Percentiles rank a stretch among this genome's conserved stretches.
Conservation (phyloP, 2,797 vertebrate genomes). For the Hipposideros larvatus region DNA sequence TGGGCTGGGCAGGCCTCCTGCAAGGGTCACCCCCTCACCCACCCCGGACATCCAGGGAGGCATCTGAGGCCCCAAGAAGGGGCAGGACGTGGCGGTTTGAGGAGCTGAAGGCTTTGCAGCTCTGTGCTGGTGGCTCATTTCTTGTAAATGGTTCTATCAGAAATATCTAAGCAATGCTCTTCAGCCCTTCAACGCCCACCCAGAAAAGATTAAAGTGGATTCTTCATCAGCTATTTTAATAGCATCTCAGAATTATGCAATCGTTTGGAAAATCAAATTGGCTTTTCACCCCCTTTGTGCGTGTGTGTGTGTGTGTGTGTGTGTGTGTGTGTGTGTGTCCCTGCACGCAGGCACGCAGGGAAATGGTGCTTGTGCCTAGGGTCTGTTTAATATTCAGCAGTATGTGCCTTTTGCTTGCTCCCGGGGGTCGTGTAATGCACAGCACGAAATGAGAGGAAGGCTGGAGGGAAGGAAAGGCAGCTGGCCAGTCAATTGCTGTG, state of each 20-base stretch:
- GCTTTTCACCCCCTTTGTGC: neutral
- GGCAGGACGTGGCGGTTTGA: neutral
- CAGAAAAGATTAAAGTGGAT: slow-evolving; percentile 71
- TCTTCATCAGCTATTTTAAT: slow-evolving; percentile 77
- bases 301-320: neutral
- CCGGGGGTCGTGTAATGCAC: neutral
- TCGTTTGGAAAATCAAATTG: slow-evolving; percentile 48
- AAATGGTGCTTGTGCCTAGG: neutral
- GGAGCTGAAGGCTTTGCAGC: neutral
- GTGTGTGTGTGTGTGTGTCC: neutral
- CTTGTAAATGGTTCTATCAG: slow-evolving; percentile 69
- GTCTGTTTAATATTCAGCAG: neutral
- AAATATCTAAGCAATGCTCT: slow-evolving; percentile 71
- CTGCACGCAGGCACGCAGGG: accelerated
- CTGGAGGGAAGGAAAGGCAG: neutral
- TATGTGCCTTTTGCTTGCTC: neutral
- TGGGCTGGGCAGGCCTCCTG: neutral
- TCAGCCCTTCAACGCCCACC: slow-evolving; percentile 68
- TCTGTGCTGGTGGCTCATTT: neutral
- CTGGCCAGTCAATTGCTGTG: neutral
- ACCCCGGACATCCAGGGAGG: neutral
- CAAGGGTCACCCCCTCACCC: accelerated
- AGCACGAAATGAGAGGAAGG: neutral
- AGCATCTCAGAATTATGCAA: slow-evolving; percentile 75
- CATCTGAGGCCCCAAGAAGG: neutral